Evolutionary conservation across 2,888 invertebrate genomes (phyloP), one percentile per base, ranked within the genome.

Genomic region (Sphecodes monilicornis): DNA sequence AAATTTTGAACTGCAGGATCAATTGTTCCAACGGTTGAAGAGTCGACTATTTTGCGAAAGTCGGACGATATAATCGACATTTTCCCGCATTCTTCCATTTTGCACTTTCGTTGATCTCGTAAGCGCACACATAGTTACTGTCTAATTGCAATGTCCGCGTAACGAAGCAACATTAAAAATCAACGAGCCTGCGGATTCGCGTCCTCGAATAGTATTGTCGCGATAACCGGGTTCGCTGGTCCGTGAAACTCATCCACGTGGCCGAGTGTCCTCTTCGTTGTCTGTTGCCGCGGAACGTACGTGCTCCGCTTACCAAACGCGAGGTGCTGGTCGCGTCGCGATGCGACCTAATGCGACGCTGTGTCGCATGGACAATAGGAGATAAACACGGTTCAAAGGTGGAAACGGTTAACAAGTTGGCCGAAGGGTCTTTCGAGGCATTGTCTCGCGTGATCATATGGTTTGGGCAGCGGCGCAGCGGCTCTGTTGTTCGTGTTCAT

Each of bases 401-500:
- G 13, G 22, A 32, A 32, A 57, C 5, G 79, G 76, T 80, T 43
- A 72, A 82, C 78, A 76, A 66, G 76, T 46, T 54, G 64, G 3
- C 26, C 41, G 50, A 66, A 76, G 70, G 64, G 57, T 70, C 73
- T 77, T 50, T n/a, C 16, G 16, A 26, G 41, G 26, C 54, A 82
- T 89, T 90, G 87, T 90, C 81, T 73, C 39, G 76, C 39, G 39
- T 36, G 74, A 77, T 87, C 84, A 50, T 77, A 77, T 50, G 76
- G 76, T 82, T 80, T 10, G 54, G n/a, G 3, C 54, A n/a, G 54
- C 50, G n/a, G 54, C 54, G 3, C 54, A n/a, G 54, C 50, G 22
- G 50, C 78, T 69, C 64, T 13, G 50, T 43, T 46, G 64, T 26
- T 18, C 41, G 71, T 72, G 73, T 78, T 82, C 80, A 81, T 89